phyloP scores from a whole-genome alignment of 2,888 invertebrate species.

The Drosophila longiperda region DNA sequence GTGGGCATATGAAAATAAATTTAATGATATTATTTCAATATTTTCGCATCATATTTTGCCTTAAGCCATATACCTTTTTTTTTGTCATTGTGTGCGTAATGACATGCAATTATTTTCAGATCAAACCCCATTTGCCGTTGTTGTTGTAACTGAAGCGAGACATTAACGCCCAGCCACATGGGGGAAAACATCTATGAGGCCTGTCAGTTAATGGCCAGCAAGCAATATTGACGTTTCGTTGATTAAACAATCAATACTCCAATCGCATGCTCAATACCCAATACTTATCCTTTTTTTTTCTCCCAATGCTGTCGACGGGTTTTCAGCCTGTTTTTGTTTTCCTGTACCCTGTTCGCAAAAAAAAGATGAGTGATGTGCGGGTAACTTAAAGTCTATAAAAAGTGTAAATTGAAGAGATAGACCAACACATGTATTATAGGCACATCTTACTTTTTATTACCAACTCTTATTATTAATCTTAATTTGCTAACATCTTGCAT shows the following conservation, averaged over 20 bases:
- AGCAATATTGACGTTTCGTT: slow-evolving; percentile 54
- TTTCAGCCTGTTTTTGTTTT: neutral
- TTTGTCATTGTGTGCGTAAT: slow-evolving; percentile 42
- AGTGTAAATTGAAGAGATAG: neutral
- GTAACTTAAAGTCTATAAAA: neutral
- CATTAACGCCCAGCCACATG: slow-evolving; percentile 58
- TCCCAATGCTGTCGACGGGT: neutral
- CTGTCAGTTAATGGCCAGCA: slow-evolving; percentile 58
- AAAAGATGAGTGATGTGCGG: neutral
- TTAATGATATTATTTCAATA: slow-evolving; percentile 65
- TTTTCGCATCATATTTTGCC: slow-evolving; percentile 38
- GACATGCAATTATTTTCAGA: slow-evolving; percentile 76
- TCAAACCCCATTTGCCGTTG: slow-evolving; percentile 74
- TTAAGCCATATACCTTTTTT: slow-evolving; percentile 21
- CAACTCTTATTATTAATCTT: neutral
- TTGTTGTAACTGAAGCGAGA: slow-evolving; percentile 61
- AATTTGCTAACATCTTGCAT: neutral
- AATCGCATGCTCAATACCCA: slow-evolving; percentile 38
- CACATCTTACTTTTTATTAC: neutral
- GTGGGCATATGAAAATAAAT: slow-evolving; percentile 45
- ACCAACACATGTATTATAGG: neutral
- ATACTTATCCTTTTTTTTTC: slow-evolving; percentile 1
- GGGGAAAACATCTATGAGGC: slow-evolving; percentile 56
- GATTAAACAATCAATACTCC: slow-evolving; percentile 75
- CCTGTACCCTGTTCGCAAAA: neutral